A percentile compares a stretch with the other conserved stretches of the same genome.
Evolutionary conservation across 2,113 vertebrate genomes (phyloP).

Genomic region (Gnathonemus longibarbis): DNA sequence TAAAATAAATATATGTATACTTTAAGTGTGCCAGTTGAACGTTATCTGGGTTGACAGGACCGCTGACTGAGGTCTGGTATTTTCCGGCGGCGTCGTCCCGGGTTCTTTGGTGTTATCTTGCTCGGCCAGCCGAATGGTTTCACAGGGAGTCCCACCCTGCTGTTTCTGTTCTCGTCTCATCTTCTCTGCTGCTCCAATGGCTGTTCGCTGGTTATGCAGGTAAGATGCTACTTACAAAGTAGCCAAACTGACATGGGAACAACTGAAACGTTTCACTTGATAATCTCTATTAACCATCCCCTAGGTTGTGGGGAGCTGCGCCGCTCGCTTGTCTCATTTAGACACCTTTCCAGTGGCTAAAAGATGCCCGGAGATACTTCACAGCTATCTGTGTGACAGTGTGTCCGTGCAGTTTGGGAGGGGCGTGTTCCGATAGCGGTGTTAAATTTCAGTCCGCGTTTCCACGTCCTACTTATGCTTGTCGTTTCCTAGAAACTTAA

Average conservation of each 20-base stretch:
- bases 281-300: neutral
- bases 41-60: neutral
- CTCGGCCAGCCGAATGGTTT: slow-evolving; percentile 5
- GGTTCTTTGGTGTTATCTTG: neutral
- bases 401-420: neutral
- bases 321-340: neutral
- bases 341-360: neutral
- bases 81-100: neutral
- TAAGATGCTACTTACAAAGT: slow-evolving; percentile 31
- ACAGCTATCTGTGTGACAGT: neutral
- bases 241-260: neutral
- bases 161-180: slow-evolving; percentile 12
- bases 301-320: neutral
- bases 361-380: neutral
- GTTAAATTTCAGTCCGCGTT: neutral
- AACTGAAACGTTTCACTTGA: neutral
- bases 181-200: slow-evolving; percentile 47
- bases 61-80: neutral
- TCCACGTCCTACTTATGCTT: neutral
- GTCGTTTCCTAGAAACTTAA: neutral
- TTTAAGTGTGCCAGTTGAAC: neutral
- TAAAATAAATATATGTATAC: neutral
- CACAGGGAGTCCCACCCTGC: slow-evolving; percentile 11
- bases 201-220: slow-evolving; percentile 70
- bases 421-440: neutral